Percentiles rank a stretch among this genome's conserved stretches.
Evolutionary conservation across 2,113 vertebrate genomes (phyloP).

Genomic region (Hepsetus odoe): DNA sequence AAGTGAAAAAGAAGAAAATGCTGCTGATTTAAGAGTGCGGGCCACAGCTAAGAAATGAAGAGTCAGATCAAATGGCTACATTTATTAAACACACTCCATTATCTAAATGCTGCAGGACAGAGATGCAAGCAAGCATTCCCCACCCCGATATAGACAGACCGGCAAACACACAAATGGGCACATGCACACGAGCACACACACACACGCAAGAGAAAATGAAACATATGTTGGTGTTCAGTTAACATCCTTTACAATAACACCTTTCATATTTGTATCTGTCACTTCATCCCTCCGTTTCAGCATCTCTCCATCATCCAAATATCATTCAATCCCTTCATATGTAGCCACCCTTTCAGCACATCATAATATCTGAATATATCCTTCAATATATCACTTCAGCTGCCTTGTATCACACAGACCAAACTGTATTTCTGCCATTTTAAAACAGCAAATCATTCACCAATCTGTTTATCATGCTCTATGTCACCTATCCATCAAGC

Average conservation of each 20-base stretch:
- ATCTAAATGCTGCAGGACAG: conserved; percentile 73
- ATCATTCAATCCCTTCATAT: conserved; percentile 16
- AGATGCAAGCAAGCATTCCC: too few relatives aligned
- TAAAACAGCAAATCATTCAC: conserved; percentile 14
- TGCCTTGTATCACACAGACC: not conserved
- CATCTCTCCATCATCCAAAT: conserved; percentile 39
- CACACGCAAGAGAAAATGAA: conserved; percentile 3
- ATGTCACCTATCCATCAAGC: conserved; percentile 14
- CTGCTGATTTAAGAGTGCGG: conserved; percentile 68
- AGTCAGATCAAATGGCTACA: conserved; percentile 52
- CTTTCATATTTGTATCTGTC: conserved; percentile 31
- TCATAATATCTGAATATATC: conserved; percentile 30
- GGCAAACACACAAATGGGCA: conserved; percentile 13
- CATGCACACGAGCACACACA: conserved; percentile 61
- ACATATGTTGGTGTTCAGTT: too few relatives aligned
- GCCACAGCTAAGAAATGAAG: conserved; percentile 42
- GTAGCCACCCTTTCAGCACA: conserved; percentile 32
- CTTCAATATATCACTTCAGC: conserved; percentile 34
- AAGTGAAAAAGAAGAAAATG: conserved; percentile 76
- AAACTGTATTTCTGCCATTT: conserved; percentile 22
- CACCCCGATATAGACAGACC: too few relatives aligned
- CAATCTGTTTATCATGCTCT: conserved; percentile 13
- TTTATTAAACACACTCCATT: conserved; percentile 78
- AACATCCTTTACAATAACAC: conserved; percentile 9
- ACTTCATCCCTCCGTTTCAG: conserved; percentile 17